Base-by-base conservation (phyloP, 2,113 vertebrate species). In the Callaeas wilsoni region DNA sequence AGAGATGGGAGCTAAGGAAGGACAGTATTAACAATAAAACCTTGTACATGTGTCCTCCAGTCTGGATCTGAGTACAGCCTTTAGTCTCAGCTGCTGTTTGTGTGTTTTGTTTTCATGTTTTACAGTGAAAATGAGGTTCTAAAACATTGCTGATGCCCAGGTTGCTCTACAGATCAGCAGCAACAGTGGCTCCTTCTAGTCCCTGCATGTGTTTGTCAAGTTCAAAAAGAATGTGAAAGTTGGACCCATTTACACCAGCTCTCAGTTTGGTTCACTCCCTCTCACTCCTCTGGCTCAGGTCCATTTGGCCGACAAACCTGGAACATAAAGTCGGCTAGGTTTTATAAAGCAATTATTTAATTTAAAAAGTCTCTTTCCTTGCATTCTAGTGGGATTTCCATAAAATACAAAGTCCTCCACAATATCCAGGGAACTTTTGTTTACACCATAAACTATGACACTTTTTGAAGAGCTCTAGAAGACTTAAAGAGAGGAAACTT, bases 311-410 rank as follows among this genome's bases (percentile, higher is more conserved):
- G 5, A 81, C 26, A 77, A 79, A 94, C 26, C 22, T 90, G 83
- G 69, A 93, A 89, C 69, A 57, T 44, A 69, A 77, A 86, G 77
- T 89, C 77, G 93, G 65, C 55, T 56, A 71, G 67, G 57, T 87
- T 90, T 84, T 95, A 90, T 62, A 90, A 89, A 93, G 79, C 73
- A 92, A 90, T 97, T 90, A 91, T 89, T 94, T 81, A 93, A 95
- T 92, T 95, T 90, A 0, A 90, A 82, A 95, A 87, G 56, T 76
- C 29, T 84, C 63, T 92, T 92, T 91, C 33, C 27, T 42, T 95
- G 56, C 62, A 79, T 88, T 92, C 76, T 79, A 94, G 93, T 75
- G 46, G 87, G 60, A 86, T 92, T 89, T 92, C 88, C 85, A 81
- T 92, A 82, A 92, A 92, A 92, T 64, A 63, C 4, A 47, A 85